Percentiles rank a stretch among this genome's conserved stretches.
phyloP scores from a whole-genome alignment of 1,140 invertebrate genomes.

The Drosophila santomea region DNA sequence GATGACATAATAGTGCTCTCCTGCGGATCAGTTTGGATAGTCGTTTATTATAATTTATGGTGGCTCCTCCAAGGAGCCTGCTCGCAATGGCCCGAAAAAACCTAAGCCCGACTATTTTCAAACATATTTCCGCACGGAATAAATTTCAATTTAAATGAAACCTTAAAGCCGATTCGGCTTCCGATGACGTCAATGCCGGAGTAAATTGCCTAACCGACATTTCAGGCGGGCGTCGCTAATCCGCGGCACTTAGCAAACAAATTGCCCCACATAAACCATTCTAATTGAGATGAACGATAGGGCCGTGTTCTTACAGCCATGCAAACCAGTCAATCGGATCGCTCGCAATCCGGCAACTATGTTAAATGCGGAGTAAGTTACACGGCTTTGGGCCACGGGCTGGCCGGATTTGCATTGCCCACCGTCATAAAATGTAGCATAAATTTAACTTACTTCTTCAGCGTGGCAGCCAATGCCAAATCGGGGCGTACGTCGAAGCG shows the following conservation, averaged over 20 bases:
- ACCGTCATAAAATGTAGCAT: slow-evolving; percentile 79
- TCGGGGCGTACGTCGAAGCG: slow-evolving; percentile 88
- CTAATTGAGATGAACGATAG: slow-evolving; percentile 80
- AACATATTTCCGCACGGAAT: slow-evolving; percentile 23
- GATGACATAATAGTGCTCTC: slow-evolving; percentile 51
- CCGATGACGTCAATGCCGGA: slow-evolving; percentile 49
- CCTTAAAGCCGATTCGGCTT: slow-evolving; percentile 21
- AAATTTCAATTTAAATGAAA: slow-evolving; percentile 67
- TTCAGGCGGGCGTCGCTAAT: slow-evolving; percentile 59
- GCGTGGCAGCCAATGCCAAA: slow-evolving; percentile 87
- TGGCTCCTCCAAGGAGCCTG: background rate
- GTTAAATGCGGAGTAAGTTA: slow-evolving; percentile 67
- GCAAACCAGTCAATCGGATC: slow-evolving; percentile 43
- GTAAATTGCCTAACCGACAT: slow-evolving; percentile 48
- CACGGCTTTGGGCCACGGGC: slow-evolving; percentile 1
- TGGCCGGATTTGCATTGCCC: slow-evolving; percentile 40
- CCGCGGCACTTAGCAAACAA: slow-evolving; percentile 75
- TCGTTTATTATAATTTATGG: slow-evolving; percentile 69
- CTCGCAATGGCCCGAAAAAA: background rate
- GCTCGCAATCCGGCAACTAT: slow-evolving; percentile 33
- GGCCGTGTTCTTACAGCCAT: slow-evolving; percentile 42
- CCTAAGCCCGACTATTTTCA: slow-evolving; percentile 5
- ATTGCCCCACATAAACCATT: slow-evolving; percentile 78
- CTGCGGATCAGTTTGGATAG: slow-evolving; percentile 23
- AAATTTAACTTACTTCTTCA: slow-evolving; percentile 88